Evolutionary conservation across 2,797 vertebrate species (phyloP).

Genomic region (Rhinogobio ventralis): DNA sequence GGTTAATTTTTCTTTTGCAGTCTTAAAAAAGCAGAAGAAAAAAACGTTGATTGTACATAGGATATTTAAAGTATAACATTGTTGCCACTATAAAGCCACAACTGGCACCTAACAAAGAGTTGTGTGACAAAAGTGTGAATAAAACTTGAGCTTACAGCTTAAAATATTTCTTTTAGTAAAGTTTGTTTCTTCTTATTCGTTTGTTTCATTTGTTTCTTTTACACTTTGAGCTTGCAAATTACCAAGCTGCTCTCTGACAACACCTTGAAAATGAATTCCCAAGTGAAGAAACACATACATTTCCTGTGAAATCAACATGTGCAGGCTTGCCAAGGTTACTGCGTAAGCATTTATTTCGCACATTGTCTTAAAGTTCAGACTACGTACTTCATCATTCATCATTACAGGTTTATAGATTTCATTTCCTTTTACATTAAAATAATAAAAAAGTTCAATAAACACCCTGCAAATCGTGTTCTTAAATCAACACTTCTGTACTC

Average conservation of each 20-base stretch:
- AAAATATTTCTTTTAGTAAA: neutral
- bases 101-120: neutral
- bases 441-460: neutral
- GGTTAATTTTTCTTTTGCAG: neutral
- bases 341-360: neutral
- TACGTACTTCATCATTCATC: neutral
- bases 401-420: neutral
- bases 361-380: neutral
- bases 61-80: neutral
- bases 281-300: slow-evolving; percentile 15
- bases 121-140: neutral
- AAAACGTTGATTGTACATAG: neutral
- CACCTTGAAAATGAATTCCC: neutral
- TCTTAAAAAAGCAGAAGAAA: neutral
- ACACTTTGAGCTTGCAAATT: neutral
- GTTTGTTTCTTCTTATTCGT: neutral
- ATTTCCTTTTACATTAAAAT: neutral
- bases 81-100: neutral
- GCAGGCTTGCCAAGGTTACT: neutral
- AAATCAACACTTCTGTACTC: neutral
- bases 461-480: neutral
- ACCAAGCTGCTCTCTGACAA: neutral
- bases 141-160: neutral
- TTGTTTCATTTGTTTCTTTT: neutral
- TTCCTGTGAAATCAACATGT: slow-evolving; percentile 21